Percentiles rank a stretch among this genome's conserved stretches.
These are phyloP conservation scores for Prinia subflava DNA, from an alignment of 2,113 vertebrate genomes.

Conservation along the genomic window DNA sequence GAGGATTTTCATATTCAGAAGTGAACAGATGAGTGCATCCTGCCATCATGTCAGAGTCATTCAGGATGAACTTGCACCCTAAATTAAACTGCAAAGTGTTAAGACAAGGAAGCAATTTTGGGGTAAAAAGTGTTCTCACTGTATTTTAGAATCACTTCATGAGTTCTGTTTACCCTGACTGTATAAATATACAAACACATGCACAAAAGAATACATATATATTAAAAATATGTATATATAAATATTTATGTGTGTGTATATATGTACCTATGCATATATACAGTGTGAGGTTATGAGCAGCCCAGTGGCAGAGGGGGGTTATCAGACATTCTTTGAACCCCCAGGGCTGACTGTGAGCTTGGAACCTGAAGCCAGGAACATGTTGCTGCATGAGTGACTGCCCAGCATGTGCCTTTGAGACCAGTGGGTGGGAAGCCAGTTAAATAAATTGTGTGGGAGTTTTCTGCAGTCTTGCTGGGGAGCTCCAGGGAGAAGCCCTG, in stretches of 20 bases:
- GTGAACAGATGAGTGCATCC: background rate
- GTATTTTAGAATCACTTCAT: background rate
- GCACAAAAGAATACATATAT: background rate
- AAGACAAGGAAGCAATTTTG: background rate
- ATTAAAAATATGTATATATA: accelerated
- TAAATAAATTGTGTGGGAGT: background rate
- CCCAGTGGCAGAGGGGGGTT: background rate
- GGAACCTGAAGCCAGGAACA: accelerated
- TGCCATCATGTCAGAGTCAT: background rate
- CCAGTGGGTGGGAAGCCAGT: background rate
- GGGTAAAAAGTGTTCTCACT: background rate
- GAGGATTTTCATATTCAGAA: constrained; percentile 1
- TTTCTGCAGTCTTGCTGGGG: background rate
- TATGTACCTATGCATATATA: no score
- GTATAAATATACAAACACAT: background rate
- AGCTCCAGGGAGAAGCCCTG: background rate
- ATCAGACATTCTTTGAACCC: background rate
- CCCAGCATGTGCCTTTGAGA: background rate
- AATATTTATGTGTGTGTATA: accelerated
- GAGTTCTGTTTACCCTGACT: background rate
- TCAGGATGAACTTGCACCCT: background rate
- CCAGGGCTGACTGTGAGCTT: background rate
- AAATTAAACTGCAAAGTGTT: background rate
- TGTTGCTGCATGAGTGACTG: background rate
- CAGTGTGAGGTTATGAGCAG: background rate